phyloP scores from a whole-genome alignment of 2,113 vertebrate genomes.

The Circaetus cinerascens region DNA sequence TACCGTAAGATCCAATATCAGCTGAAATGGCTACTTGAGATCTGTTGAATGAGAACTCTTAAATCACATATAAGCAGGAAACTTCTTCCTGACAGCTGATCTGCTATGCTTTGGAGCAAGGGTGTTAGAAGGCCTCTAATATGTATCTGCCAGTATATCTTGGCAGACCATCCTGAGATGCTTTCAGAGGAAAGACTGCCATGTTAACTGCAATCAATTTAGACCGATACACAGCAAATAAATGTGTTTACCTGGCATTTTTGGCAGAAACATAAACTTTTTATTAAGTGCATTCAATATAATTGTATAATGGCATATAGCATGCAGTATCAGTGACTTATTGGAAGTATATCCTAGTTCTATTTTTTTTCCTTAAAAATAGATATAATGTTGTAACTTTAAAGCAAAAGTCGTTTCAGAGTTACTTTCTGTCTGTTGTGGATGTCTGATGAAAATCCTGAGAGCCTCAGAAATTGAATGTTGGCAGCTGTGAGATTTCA shows the following conservation, averaged over 20 bases:
- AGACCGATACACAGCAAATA: background rate
- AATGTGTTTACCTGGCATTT: background rate
- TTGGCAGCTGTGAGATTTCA: conserved; percentile 14
- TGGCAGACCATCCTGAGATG: background rate
- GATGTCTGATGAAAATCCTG: background rate
- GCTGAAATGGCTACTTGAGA: background rate
- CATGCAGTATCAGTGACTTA: background rate
- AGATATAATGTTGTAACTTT: background rate
- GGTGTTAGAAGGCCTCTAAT: background rate
- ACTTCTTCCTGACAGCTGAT: background rate
- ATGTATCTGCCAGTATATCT: background rate
- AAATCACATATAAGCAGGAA: background rate
- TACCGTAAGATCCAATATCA: background rate
- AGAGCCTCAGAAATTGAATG: background rate
- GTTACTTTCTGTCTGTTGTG: background rate
- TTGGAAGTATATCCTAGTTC: background rate
- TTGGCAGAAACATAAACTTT: background rate
- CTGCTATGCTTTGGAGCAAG: background rate
- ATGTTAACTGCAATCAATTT: background rate
- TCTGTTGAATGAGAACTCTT: background rate
- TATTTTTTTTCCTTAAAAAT: background rate
- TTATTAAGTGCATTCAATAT: background rate
- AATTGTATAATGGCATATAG: conserved; percentile 1
- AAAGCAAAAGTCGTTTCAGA: background rate
- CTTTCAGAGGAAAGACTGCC: background rate